phyloP scores from a whole-genome alignment of 2,797 vertebrate genomes.

The Eulemur albifrons region DNA sequence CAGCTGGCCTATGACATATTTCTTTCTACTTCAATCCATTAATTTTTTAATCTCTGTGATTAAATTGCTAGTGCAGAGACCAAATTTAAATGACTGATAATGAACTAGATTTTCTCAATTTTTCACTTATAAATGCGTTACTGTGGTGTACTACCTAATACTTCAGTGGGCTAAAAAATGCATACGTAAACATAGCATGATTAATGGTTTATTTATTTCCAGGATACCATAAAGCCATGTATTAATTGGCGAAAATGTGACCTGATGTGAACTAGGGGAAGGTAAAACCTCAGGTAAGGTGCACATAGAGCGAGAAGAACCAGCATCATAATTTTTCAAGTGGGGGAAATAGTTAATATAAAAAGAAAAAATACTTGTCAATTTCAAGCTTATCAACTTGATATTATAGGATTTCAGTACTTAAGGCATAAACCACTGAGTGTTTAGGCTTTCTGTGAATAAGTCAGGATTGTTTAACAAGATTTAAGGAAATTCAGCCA shows the following conservation, averaged over 20 bases:
- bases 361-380: fast-evolving
- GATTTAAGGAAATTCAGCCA: not conserved
- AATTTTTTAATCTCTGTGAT: not conserved
- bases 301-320: fast-evolving
- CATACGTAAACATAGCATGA: not conserved
- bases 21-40: not conserved
- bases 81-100: not conserved
- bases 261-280: too few relatives aligned
- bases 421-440: not conserved
- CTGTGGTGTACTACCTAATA: too few relatives aligned
- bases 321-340: fast-evolving
- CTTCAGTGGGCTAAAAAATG: not conserved
- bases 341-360: too few relatives aligned
- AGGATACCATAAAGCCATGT: not conserved
- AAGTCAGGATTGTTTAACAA: not conserved
- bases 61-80: not conserved
- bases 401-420: not conserved
- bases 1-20: too few relatives aligned
- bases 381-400: not conserved
- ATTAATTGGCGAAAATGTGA: too few relatives aligned
- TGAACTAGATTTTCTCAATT: not conserved
- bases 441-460: not conserved
- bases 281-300: fast-evolving
- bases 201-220: not conserved
- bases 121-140: not conserved